Evolutionary conservation across 2,113 vertebrate species (phyloP), one percentile per base, ranked within the genome.

Genomic region (Laticauda colubrina): DNA sequence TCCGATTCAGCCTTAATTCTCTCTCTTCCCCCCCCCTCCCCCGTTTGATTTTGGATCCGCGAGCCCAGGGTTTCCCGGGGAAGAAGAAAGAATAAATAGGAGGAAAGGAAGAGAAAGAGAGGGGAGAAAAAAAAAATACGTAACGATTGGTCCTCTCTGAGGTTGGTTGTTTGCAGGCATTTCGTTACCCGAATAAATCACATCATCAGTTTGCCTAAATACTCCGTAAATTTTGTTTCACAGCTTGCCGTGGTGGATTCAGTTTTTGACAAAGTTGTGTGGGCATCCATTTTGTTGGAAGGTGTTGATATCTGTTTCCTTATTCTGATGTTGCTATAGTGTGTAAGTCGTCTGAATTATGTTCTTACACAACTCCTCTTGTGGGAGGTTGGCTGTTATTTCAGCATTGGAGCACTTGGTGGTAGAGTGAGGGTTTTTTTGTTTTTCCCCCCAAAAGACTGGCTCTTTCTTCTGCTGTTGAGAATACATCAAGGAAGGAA

Each of bases 11-110:
- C n/a, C 5, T 34, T 1, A 34, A 4, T 45, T 45, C 43, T 43
- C 0, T 11, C 18, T 3, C 18, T 1, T 0, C 1, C 20, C 18
- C 18, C 5, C 1, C 1, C 54, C 54, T 11, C 51, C 51, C 4
- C 12, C 10, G 45, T 45, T 45, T 15, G 29, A 14, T 69, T 69
- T 75, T n/a, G n/a, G 14, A 75, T n/a, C 69, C 39, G 34, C 34
- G 15, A 39, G 5, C 6, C 69, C n/a, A 20, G 64, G 61, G 61
- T 29, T 69, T 69, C 34, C 29, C 64, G 14, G 5, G 15, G 34
- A 39, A 81, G 34, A 81, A 81, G 34, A 39, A 7, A 34, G 5
- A 34, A 75, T 20, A 39, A 39, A n/a, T 5, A 69, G 29, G 12
- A 69, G 64, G 61, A 18, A 14, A 34, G 3, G 64, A 15, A 14